phyloP scores from a whole-genome alignment of 2,888 invertebrate genomes.

The Marronus borbonicus region DNA sequence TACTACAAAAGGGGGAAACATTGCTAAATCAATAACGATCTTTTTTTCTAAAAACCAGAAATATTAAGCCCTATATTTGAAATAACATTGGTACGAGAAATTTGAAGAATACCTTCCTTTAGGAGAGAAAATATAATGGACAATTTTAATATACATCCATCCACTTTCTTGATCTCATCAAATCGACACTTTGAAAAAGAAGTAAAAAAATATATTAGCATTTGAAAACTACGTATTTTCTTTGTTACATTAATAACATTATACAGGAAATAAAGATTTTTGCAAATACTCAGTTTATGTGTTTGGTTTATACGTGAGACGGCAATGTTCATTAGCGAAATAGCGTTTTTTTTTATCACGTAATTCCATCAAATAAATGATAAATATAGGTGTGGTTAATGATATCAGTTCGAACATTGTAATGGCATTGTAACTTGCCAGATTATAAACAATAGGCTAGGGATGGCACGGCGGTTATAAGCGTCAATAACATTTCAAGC shows the following conservation, averaged over 20 bases:
- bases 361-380: constrained; percentile 17
- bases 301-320: too few relatives aligned
- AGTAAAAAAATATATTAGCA: too few relatives aligned
- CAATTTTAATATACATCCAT: too few relatives aligned
- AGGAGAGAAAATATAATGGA: too few relatives aligned
- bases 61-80: too few relatives aligned
- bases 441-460: constrained; percentile 23
- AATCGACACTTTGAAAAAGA: background rate
- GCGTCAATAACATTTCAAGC: constrained; percentile 1
- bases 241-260: background rate
- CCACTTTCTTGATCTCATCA: too few relatives aligned
- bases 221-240: background rate
- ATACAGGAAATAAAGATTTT: too few relatives aligned
- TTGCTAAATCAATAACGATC: too few relatives aligned
- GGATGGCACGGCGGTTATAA: background rate
- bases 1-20: too few relatives aligned
- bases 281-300: background rate
- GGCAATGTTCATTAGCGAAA: background rate
- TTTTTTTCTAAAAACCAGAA: too few relatives aligned
- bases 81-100: too few relatives aligned
- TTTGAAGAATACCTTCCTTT: too few relatives aligned
- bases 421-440: constrained; percentile 2
- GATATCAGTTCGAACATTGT: constrained; percentile 25
- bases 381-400: constrained; percentile 44
- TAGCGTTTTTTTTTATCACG: background rate